A percentile compares a stretch with the other conserved stretches of the same genome.
These are phyloP conservation scores for Crambe crambe DNA, from an alignment of 37 sponge, comb jelly and placozoan genomes.

Conservation along the genomic window DNA sequence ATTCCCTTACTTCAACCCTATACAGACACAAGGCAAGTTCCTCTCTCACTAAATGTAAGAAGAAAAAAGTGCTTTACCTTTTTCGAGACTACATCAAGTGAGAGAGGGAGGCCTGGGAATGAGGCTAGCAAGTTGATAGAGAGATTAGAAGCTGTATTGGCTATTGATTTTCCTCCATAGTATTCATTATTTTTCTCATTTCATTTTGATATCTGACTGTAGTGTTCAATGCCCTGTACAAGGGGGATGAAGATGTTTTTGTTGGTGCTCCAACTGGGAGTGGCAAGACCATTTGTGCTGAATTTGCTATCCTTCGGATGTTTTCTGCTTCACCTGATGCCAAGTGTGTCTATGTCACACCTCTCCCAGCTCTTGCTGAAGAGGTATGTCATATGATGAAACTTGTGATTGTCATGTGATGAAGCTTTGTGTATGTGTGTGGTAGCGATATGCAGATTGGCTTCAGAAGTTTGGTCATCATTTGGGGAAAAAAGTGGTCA, in stretches of 20 bases:
- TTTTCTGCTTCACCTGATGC: constrained; percentile 68
- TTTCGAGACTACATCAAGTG: too few species aligned
- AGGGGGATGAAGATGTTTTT: constrained; percentile 96
- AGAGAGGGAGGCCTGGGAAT: too few species aligned
- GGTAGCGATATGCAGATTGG: constrained; percentile 90
- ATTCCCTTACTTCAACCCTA: constrained; percentile 95
- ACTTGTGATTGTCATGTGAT: background rate
- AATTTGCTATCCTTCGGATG: constrained; percentile 93
- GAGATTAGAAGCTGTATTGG: too few species aligned
- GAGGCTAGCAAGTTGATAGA: too few species aligned
- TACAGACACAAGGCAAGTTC: constrained; percentile 94
- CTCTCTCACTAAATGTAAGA: too few species aligned
- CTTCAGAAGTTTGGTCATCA: constrained; percentile 79
- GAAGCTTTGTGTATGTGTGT: background rate
- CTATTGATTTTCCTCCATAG: too few species aligned
- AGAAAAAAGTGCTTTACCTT: too few species aligned
- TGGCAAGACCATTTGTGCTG: constrained; percentile 99
- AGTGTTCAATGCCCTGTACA: constrained; percentile 98
- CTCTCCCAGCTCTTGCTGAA: constrained; percentile 86
- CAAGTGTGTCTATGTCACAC: constrained; percentile 91
- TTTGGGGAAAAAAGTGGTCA: constrained; percentile 83
- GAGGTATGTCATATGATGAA: constrained; percentile 37
- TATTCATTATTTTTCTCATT: background rate
- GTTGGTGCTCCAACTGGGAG: constrained; percentile 98
- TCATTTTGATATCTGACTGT: background rate